Base-by-base conservation (phyloP, 2,797 vertebrate species). In the Lates japonicus region DNA sequence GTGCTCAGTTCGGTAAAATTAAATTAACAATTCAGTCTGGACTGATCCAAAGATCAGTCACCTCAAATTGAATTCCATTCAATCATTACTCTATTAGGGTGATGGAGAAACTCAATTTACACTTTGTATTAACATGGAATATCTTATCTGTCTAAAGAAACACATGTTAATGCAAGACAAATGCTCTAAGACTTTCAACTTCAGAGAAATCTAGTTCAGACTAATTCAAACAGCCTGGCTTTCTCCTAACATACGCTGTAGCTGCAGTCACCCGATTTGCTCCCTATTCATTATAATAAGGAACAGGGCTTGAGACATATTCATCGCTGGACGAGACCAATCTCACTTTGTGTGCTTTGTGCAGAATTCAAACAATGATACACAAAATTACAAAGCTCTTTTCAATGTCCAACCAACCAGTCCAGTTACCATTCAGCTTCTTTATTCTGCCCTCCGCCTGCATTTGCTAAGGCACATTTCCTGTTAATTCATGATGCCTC, bases 181-280 rank as follows among this genome's bases (percentile, higher is more conserved):
- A 59, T 46, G n/a, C 57, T 41, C 11, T 29, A 25, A 25, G 37
- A 22, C 16, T 48, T 7, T 51, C 17, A 42, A 3, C 2, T 49
- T 51, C 8, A 42, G 16, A 59, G 58, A 59, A 8, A 31, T 76
- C 22, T 19, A 33, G 37, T 20, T 76, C 12, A 69, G 54, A 68
- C 14, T 1, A 37, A 61, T 76, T 55, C 5, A 0, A 55, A 55
- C 31, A 54, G 31, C n/a, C 17, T 12, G 48, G 31, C n/a, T n/a
- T 33, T 41, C 44, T 46, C 41, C 2, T 74, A 55, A 42, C 31
- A 44, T 44, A 19, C 2, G 35, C 2, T 29, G 19, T 51, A 51
- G 46, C 33, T 44, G 17, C 9, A 29, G 16, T 42, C 19, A 31
- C 25, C 16, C 1, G 1, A 7, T 46, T 58, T 16, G 12, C 1